Evolutionary conservation across 2,888 invertebrate species (phyloP).

Genomic region (Coleophora flavipennella): DNA sequence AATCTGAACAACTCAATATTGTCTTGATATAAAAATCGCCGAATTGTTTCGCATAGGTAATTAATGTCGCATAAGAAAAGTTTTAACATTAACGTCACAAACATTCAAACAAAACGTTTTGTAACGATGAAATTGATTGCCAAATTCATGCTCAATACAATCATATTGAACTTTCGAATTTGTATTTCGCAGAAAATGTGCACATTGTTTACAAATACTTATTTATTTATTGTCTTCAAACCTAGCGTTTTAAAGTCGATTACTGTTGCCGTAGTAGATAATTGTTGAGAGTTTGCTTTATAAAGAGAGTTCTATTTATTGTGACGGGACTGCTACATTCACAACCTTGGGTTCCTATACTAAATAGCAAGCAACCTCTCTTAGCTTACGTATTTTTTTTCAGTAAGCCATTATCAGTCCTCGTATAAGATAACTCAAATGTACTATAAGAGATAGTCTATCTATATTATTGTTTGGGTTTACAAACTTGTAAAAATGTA

Average conservation of each 20-base stretch:
- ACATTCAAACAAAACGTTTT: constrained; percentile 30
- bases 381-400: constrained; percentile 52
- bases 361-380: not conserved
- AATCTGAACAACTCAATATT: too few species aligned
- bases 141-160: constrained; percentile 55
- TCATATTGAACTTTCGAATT: constrained; percentile 19
- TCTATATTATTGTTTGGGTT: constrained; percentile 49
- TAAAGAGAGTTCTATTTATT: constrained; percentile 56
- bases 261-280: constrained; percentile 61
- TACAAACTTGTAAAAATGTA: constrained; percentile 53
- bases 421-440: constrained; percentile 43
- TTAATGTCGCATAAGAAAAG: constrained; percentile 6
- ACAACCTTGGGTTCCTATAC: constrained; percentile 47
- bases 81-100: constrained; percentile 41
- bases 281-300: constrained; percentile 62
- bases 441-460: constrained; percentile 57
- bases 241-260: constrained; percentile 56
- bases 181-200: constrained; percentile 37
- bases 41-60: too few species aligned
- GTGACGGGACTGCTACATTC: constrained; percentile 38
- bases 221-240: constrained; percentile 50
- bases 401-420: constrained; percentile 49
- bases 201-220: constrained; percentile 47
- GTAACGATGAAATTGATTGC: constrained; percentile 29
- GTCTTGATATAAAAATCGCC: too few species aligned